phyloP scores from a whole-genome alignment of 2,113 vertebrate genomes.

The Choloepus hoffmanni region DNA sequence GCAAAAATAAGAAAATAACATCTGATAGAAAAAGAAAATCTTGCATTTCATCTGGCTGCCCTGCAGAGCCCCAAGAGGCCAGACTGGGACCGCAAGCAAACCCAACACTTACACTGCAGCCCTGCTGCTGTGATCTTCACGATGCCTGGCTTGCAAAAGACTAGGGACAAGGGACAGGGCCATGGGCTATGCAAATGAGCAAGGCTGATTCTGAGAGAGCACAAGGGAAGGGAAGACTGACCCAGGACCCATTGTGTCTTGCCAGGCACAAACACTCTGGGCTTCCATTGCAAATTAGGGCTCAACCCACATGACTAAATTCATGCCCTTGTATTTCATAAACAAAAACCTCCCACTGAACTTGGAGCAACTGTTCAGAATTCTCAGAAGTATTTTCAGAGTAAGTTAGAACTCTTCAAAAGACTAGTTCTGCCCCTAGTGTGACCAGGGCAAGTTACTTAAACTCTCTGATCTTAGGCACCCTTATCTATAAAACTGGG shows the following conservation, averaged over 20 bases:
- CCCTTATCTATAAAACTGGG: too few relatives aligned
- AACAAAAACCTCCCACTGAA: too few relatives aligned
- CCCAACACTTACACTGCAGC: accelerated
- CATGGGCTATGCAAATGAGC: accelerated
- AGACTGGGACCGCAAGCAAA: accelerated
- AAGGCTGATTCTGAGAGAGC: background rate
- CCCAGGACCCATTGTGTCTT: accelerated
- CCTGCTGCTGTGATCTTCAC: background rate
- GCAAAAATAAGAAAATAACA: background rate
- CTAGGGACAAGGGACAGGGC: too few relatives aligned
- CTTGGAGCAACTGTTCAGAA: background rate
- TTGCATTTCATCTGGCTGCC: background rate
- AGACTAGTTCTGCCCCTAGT: background rate
- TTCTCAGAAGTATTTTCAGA: background rate
- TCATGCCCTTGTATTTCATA: accelerated
- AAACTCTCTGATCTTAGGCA: background rate
- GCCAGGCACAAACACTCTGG: background rate
- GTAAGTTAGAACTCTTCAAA: background rate
- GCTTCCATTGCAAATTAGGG: accelerated
- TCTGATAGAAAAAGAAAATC: background rate
- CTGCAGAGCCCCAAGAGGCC: accelerated
- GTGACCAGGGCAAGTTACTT: background rate
- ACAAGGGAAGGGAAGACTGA: accelerated
- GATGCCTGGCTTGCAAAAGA: background rate
- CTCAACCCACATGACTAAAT: accelerated